Evolutionary conservation across 2,888 invertebrate species (phyloP), one percentile per base, ranked within the genome.

Genomic region (Hypomecis atomaria): DNA sequence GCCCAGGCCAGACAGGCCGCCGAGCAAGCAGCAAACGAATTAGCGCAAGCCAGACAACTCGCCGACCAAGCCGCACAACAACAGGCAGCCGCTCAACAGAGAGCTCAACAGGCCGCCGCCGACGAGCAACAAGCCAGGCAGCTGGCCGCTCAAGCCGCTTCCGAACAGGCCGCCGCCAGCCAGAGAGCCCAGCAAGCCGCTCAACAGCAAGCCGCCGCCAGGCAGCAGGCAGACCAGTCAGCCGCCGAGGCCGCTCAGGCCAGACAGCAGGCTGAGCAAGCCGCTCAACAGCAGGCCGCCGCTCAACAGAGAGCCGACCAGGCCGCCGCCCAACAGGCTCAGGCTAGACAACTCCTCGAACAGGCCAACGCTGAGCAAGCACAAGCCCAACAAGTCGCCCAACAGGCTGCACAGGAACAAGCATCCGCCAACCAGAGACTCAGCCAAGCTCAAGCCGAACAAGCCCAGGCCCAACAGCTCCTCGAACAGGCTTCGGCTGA

Each of bases 261-360:
- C n/a, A 10, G 8, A 23, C 56, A 56, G 40, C 23, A 23, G 33
- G 38, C 11, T 4, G 37, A 47, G 6, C 47, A 47, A 38, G 40
- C 38, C 2, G 36, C 37, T 13, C 55, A 56, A 9, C 34, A 36
- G 5, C 11, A 11, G 3, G 54, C 54, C 8, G 34, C 6, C 10
- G 44, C 54, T 10, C 7, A 36, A 8, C 54, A 55, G 44, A 36
- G 36, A 6, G 36, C 37, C 1, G 37, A 56, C 37, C 55, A 56
- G 55, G 55, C 55, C 11, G 6, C 11, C 6, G 55, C 55, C 13
- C 55, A 56, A 23, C 55, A 56, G 36, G 55, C 55, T 7, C 53
- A 53, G 23, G 53, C 53, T n/a, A 40, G 42, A 42, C 42, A 53
- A 8, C 42, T 53, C 10, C 42, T 53, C 10, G 42, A 53, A 40